Base-by-base conservation (phyloP, 2,797 vertebrate genomes). In the Mareca penelope region DNA sequence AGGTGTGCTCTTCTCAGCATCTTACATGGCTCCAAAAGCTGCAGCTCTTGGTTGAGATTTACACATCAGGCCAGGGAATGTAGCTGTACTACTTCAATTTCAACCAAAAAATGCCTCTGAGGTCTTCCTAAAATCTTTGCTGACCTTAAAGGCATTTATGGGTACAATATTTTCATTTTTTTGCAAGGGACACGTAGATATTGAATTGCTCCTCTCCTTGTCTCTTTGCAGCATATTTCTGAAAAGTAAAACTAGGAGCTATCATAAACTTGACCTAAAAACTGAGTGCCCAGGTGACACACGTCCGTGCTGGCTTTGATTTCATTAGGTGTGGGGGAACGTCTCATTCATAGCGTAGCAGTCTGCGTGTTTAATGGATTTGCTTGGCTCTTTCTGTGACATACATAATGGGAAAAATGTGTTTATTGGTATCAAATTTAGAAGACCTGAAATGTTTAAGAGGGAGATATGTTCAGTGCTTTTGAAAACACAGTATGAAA, bases 391-490 rank as follows among this genome's bases (percentile, higher is more conserved):
- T 87, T 93, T 75, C 88, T 57, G 68, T 28, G 75, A 75, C 59
- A 55, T 1, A 2, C 61, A 44, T 26, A 73, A 87, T 60, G 44
- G 81, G 53, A 18, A 89, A 94, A 93, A 85, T 80, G 89, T 69
- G 61, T 69, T 91, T 89, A 85, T 87, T 80, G 93, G 69, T 52
- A 35, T 85, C 52, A 85, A 78, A 88, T 88, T 81, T 81, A 52
- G 83, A 90, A 84, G 85, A 46, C 70, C 48, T 63, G 55, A 56
- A 55, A 59, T 5, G 2, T 90, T 91, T 79, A 76, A 84, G 56
- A 48, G 33, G 75, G 46, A 88, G 70, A 72, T 78, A n/a, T 7
- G 73, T 81, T 92, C 50, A 18, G 35, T 60, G 80, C 64, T 86
- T 61, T 60, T 59, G 86, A 42, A 89, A 90, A 93, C 63, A 60